phyloP scores from a whole-genome alignment of 2,888 invertebrate genomes.

The Psylliodes chrysocephalus region DNA sequence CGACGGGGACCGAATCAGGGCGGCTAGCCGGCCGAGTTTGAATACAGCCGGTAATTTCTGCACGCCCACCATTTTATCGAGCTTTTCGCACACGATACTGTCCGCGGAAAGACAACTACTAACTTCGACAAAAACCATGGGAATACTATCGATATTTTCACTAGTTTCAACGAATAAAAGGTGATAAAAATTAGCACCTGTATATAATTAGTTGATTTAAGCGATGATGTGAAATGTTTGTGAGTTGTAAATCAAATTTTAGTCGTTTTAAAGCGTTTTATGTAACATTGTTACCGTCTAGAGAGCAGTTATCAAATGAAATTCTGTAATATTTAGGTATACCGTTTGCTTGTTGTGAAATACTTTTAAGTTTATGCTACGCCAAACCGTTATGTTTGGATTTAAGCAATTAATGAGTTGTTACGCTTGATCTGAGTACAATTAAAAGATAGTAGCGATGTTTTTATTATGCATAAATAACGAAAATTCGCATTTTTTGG shows the following conservation, averaged over 20 bases:
- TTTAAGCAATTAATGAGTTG: no score
- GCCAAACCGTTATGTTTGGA: slow-evolving; percentile 7
- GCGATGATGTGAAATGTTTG: neutral
- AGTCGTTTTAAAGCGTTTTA: neutral
- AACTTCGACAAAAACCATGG: slow-evolving; percentile 37
- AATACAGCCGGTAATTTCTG: slow-evolving; percentile 38
- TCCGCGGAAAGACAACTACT: slow-evolving; percentile 24
- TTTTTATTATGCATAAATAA: no score
- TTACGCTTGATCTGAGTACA: no score
- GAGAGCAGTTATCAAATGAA: neutral
- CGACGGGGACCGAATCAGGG: slow-evolving; percentile 52
- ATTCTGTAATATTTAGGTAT: slow-evolving; percentile 6
- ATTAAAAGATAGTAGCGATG: no score
- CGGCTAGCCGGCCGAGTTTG: slow-evolving; percentile 33
- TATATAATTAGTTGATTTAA: neutral
- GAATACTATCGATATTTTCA: neutral
- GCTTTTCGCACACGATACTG: slow-evolving; percentile 24
- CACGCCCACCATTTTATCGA: slow-evolving; percentile 51
- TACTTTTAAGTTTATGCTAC: no score
- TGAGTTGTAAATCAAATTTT: neutral
- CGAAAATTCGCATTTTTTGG: no score
- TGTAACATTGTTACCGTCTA: neutral
- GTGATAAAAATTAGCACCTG: no score
- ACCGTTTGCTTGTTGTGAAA: neutral
- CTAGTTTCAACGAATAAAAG: no score